phyloP scores from a whole-genome alignment of 2,113 vertebrate genomes.

The Rhagologus leucostigma region DNA sequence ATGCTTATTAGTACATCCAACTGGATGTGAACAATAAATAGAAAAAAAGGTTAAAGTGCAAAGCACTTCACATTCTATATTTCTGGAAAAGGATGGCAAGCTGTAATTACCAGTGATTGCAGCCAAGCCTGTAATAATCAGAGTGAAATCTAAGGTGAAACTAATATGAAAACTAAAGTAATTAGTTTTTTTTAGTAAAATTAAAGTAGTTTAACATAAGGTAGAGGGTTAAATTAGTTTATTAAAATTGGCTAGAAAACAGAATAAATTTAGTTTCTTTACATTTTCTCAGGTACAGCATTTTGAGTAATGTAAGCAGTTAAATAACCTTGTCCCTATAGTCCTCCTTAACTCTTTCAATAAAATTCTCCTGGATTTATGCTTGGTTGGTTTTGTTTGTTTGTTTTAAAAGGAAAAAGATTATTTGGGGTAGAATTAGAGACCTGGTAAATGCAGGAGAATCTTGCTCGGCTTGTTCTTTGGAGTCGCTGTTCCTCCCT shows the following conservation, averaged over 20 bases:
- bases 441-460: background rate
- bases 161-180: background rate
- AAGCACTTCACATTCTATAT: background rate
- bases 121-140: background rate
- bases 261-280: background rate
- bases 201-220: background rate
- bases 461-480: background rate
- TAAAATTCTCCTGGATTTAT: background rate
- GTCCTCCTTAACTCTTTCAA: background rate
- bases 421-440: background rate
- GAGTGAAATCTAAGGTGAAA: constrained; percentile 28
- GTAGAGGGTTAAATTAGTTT: background rate
- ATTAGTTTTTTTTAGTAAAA: no score
- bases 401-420: background rate
- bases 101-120: constrained; percentile 1
- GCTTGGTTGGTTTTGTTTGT: background rate
- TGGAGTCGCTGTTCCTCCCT: background rate
- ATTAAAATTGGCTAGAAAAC: background rate
- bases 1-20: constrained; percentile 44
- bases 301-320: background rate
- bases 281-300: background rate
- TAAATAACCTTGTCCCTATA: background rate
- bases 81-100: background rate
- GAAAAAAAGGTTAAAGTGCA: constrained; percentile 12
- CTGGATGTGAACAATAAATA: constrained; percentile 44